Percentiles rank a stretch among this genome's conserved stretches.
phyloP scores from a whole-genome alignment of 2,888 invertebrate species.

The Cyclophora punctaria region DNA sequence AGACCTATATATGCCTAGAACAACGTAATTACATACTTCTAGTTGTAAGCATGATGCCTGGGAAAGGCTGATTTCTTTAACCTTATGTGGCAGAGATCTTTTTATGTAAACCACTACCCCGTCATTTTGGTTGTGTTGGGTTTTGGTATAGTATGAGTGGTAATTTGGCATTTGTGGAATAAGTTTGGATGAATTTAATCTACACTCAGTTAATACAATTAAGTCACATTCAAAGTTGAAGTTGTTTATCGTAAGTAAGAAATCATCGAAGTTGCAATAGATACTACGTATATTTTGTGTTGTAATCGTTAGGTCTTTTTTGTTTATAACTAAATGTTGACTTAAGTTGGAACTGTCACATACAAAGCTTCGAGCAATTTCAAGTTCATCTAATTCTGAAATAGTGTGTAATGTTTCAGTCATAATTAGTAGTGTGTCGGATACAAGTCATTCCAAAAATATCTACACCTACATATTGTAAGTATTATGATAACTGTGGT shows the following conservation, averaged over 20 bases:
- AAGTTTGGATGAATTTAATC: background rate
- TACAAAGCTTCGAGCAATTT: too few relatives aligned
- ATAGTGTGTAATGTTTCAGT: too few relatives aligned
- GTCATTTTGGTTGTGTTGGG: background rate
- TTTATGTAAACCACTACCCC: background rate
- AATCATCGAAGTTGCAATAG: background rate
- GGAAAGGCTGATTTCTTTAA: background rate
- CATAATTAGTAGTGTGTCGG: too few relatives aligned
- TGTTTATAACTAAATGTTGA: background rate
- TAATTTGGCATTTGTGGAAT: background rate
- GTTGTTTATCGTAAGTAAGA: background rate
- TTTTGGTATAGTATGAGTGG: background rate
- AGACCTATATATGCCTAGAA: background rate
- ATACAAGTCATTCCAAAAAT: too few relatives aligned
- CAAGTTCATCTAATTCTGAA: too few relatives aligned
- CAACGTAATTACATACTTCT: background rate
- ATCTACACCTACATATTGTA: too few relatives aligned
- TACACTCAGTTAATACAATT: background rate
- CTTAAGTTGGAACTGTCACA: too few relatives aligned
- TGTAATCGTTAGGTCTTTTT: constrained; percentile 8
- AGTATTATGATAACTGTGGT: too few relatives aligned
- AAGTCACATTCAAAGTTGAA: background rate
- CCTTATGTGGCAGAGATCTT: background rate
- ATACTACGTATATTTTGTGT: constrained; percentile 4
- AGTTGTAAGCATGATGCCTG: background rate